phyloP scores from a whole-genome alignment of 2,113 vertebrate genomes.

The Cyphomyrus discorhynchus region DNA sequence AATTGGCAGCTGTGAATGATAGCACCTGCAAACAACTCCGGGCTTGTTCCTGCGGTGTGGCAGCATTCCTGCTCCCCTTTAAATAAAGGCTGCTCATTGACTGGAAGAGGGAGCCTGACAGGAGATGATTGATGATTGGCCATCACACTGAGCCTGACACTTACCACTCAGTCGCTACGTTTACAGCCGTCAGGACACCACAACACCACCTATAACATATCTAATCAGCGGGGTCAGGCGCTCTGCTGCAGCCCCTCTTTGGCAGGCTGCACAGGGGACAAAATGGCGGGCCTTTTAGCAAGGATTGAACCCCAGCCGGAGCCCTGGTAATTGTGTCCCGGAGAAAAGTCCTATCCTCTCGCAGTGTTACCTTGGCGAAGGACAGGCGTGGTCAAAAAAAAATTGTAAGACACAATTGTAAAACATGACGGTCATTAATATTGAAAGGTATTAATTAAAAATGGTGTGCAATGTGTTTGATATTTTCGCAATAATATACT shows the following conservation, averaged over 20 bases:
- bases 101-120: conserved; percentile 62
- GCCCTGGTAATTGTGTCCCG: not conserved
- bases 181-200: conserved; percentile 35
- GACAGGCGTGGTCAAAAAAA: not conserved
- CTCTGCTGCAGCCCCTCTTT: conserved; percentile 33
- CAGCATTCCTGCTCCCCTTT: conserved; percentile 80
- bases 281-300: not conserved
- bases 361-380: not conserved
- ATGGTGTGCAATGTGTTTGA: not conserved
- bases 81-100: conserved; percentile 74
- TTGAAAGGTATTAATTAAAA: not conserved
- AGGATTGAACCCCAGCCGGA: not conserved
- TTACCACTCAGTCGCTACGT: conserved; percentile 36
- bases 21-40: conserved; percentile 77
- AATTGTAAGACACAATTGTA: fast-evolving
- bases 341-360: not conserved
- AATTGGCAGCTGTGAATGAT: conserved; percentile 77
- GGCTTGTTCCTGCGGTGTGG: conserved; percentile 83
- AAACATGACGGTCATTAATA: not conserved
- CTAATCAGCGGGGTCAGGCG: conserved; percentile 48
- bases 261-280: conserved; percentile 16
- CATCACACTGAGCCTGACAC: conserved; percentile 68
- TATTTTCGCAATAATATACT: not conserved
- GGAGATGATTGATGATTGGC: conserved; percentile 71
- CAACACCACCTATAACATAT: conserved; percentile 29